phyloP scores from a whole-genome alignment of 2,888 invertebrate genomes.

The Odontomyia ornata region DNA sequence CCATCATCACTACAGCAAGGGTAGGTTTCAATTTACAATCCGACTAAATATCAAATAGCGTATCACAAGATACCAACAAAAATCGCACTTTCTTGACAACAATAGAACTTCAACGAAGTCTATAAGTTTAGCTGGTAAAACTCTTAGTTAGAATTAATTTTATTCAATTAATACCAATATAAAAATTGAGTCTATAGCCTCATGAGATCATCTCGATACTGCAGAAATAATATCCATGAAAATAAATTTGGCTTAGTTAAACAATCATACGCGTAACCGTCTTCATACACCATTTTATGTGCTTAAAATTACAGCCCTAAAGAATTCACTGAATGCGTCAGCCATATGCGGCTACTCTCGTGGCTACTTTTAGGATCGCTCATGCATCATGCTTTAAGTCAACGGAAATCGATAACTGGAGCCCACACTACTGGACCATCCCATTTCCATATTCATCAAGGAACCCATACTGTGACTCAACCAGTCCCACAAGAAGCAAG shows the following conservation, averaged over 20 bases:
- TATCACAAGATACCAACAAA: no score
- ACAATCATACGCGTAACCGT: no score
- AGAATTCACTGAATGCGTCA: conserved; percentile 94
- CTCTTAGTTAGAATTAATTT: no score
- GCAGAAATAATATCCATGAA: no score
- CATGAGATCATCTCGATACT: no score
- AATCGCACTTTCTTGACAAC: no score
- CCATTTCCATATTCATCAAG: conserved; percentile 54
- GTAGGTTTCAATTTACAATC: conserved; percentile 61
- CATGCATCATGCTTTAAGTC: conserved; percentile 79
- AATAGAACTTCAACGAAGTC: no score
- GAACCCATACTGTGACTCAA: conserved; percentile 68
- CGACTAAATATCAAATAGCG: conserved; percentile 33
- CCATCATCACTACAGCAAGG: conserved; percentile 84
- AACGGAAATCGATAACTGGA: conserved; percentile 53
- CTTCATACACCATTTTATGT: no score
- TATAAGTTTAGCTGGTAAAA: no score
- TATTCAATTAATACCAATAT: no score
- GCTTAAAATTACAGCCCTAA: conserved; percentile 82
- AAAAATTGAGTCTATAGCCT: no score
- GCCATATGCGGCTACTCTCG: conserved; percentile 91
- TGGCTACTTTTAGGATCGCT: conserved; percentile 97
- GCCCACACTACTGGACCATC: conserved; percentile 54
- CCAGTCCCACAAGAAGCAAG: conserved; percentile 97
- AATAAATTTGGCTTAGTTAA: no score